These are phyloP conservation scores for Sminthopsis crassicaudata DNA, from an alignment of 2,113 vertebrate species.

Conservation along the genomic window DNA sequence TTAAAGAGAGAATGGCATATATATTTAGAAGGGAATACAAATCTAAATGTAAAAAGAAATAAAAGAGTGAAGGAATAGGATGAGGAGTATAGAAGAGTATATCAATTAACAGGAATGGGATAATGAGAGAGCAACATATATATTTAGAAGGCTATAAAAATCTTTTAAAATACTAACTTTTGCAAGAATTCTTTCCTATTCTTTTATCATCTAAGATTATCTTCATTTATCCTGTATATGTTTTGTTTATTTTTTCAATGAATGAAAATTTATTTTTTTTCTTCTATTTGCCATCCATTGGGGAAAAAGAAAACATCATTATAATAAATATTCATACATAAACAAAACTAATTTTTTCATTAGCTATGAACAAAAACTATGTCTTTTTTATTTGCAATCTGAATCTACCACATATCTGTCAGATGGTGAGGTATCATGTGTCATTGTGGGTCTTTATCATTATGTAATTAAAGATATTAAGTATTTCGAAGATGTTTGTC, in stretches of 20 bases:
- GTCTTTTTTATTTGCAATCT: neutral
- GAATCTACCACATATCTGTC: neutral
- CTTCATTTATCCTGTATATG: neutral
- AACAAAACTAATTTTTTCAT: neutral
- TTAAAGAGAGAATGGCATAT: too few species aligned
- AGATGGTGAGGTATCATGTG: neutral
- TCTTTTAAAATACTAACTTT: neutral
- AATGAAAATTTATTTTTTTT: neutral
- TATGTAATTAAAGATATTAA: neutral
- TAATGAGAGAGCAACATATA: too few species aligned
- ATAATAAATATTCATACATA: neutral
- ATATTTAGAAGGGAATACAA: too few species aligned
- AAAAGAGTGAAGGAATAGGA: too few species aligned
- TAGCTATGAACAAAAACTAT: neutral
- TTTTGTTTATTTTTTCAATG: neutral
- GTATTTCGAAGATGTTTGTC: too few species aligned
- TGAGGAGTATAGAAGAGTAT: too few species aligned
- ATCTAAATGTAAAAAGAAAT: too few species aligned
- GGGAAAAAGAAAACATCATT: neutral
- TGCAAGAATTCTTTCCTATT: neutral
- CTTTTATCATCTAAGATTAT: neutral
- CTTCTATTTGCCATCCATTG: neutral
- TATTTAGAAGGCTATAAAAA: too few species aligned
- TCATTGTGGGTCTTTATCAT: neutral
- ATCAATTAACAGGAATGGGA: too few species aligned